Base-by-base conservation (phyloP, 2,797 vertebrate genomes). In the Bradypus variegatus region DNA sequence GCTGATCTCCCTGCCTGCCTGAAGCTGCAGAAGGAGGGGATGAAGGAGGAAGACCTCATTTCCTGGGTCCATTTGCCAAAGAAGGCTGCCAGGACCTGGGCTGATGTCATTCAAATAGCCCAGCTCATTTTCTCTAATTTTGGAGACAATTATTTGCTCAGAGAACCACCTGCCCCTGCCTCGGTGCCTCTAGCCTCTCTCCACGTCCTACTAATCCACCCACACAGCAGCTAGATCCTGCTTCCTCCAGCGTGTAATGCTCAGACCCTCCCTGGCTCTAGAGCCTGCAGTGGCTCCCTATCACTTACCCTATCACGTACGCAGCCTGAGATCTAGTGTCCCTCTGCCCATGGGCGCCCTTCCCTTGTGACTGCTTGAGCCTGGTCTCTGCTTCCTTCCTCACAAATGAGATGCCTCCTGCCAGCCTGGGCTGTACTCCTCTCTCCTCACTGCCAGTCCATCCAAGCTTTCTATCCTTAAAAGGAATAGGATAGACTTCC, bases 61-160 rank as follows among this genome's bases (percentile, higher is more conserved):
- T 89, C 53, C 73, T 25, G 53, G 62, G 45, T 78, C 23, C 3
- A 6, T 50, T 73, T 90, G 67, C 75, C 45, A 29, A 77, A 70
- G 75, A 93, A 4, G 55, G 41, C 33, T 94, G 89, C 76, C 67
- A 86, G 78, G 79, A 38, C 86, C 9, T 19, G n/a, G 58, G 73
- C 62, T 94, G 94, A 96, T 48, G 83, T 94, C 96, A 96, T 93
- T 58, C 67, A 86, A 73, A 93, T 41, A 70, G 36, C 86, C 41
- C 48, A 62, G 90, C 53, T 94, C 79, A 93, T 95, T 94, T 77
- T 79, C 75, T 73, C 90, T 95, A 84, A 94, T 94, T 95, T 92
- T 90, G 69, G 72, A 87, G 87, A 86, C 80, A 95, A 94, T 95
- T 92, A 90, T 69, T 95, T 91, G 58, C 84, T 93, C 53, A n/a